Conservation (phyloP, 2,113 vertebrate species). For the Helogale parvula region DNA sequence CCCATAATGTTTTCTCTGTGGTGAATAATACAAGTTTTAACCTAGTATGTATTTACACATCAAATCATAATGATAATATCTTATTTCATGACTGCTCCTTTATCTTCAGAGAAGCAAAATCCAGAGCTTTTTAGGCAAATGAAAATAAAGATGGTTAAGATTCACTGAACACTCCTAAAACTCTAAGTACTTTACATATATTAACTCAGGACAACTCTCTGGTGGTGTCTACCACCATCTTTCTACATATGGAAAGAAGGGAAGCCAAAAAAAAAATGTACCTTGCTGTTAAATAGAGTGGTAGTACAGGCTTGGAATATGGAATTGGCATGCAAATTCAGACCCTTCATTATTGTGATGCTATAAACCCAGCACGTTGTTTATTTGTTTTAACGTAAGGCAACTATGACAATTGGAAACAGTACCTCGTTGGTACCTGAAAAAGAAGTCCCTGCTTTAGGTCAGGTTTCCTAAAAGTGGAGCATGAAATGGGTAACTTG, state of each 20-base stretch:
- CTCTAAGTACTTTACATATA: not conserved
- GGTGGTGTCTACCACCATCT: not conserved
- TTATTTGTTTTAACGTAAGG: not conserved
- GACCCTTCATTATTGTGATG: not conserved
- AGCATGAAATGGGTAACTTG: not conserved
- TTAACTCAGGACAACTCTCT: not conserved
- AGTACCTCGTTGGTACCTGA: not conserved
- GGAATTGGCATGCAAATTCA: not conserved
- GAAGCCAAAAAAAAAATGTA: not conserved
- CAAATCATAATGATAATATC: not conserved
- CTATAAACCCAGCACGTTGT: not conserved
- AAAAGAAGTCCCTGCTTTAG: not conserved
- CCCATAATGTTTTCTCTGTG: not conserved
- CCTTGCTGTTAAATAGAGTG: not conserved
- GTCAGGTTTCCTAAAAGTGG: not conserved
- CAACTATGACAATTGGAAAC: not conserved
- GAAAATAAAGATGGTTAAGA: not conserved
- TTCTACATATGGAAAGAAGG: not conserved
- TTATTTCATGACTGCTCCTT: not conserved
- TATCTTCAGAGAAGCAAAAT: not conserved
- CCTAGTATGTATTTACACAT: not conserved
- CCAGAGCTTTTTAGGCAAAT: not conserved
- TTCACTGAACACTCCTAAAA: not conserved
- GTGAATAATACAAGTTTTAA: slow-evolving; percentile 18
- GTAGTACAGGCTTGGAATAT: not conserved